Evolutionary conservation across 2,113 vertebrate species (phyloP).

Genomic region (Charina bottae): DNA sequence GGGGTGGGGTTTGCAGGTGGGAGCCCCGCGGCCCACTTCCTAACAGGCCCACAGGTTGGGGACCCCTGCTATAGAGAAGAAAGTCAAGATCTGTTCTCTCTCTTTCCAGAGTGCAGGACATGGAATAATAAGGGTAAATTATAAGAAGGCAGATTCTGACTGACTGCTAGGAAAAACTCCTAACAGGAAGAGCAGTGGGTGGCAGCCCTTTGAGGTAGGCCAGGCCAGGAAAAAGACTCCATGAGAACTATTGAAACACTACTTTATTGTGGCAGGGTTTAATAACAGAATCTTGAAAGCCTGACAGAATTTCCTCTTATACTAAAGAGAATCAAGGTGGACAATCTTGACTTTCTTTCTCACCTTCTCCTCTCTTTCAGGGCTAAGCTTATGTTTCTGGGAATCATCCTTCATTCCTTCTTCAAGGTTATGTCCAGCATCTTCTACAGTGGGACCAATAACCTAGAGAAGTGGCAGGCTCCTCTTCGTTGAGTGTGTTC

Average conservation of each 20-base stretch:
- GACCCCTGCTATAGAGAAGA: not conserved
- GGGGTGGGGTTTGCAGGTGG: no score
- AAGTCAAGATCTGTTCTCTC: not conserved
- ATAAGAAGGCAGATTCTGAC: not conserved
- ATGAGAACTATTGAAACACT: not conserved
- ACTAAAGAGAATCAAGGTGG: not conserved
- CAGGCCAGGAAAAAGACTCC: not conserved
- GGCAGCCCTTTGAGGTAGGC: not conserved
- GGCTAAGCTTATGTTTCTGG: not conserved
- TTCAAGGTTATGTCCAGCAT: not conserved
- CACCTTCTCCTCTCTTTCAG: not conserved
- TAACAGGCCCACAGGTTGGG: no score
- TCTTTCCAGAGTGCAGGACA: not conserved
- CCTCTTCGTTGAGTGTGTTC: no score
- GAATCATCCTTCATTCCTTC: not conserved
- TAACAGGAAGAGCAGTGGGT: not conserved
- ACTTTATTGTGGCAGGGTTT: not conserved
- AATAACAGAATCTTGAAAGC: not conserved
- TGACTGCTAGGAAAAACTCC: not conserved
- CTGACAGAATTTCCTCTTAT: not conserved
- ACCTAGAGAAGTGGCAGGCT: not conserved
- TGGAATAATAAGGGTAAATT: not conserved
- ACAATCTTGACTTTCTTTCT: not conserved
- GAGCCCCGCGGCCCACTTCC: no score
- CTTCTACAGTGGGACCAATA: not conserved